phyloP scores from a whole-genome alignment of 2,888 invertebrate genomes.

The Bibio marci region DNA sequence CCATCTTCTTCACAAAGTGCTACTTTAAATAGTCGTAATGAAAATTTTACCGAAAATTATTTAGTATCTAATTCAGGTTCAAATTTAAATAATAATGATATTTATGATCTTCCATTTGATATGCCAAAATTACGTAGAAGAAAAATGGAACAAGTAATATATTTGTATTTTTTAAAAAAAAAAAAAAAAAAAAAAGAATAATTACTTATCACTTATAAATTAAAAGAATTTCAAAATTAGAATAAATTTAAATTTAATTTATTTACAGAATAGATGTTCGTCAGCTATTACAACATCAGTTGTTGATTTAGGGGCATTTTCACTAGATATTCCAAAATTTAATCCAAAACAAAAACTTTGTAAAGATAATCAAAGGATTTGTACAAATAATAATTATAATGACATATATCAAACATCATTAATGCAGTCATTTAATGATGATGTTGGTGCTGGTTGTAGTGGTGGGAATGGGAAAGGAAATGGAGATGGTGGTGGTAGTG shows the following conservation, averaged over 20 bases:
- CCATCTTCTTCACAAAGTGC: neutral
- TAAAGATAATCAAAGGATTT: too few relatives aligned
- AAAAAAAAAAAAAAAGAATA: neutral
- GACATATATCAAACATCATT: too few relatives aligned
- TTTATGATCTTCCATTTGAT: slow-evolving; percentile 72
- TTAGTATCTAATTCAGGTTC: neutral
- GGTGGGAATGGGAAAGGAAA: too few relatives aligned
- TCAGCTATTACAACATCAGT: slow-evolving; percentile 19
- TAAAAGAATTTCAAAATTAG: too few relatives aligned
- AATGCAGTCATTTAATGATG: too few relatives aligned
- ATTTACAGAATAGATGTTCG: slow-evolving; percentile 20
- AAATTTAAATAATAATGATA: slow-evolving; percentile 29
- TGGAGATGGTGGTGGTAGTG: too few relatives aligned
- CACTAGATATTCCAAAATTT: slow-evolving; percentile 20
- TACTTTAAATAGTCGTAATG: neutral
- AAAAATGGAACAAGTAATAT: slow-evolving; percentile 31
- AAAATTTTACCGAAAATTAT: neutral
- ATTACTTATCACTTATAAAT: too few relatives aligned
- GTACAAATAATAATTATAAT: too few relatives aligned
- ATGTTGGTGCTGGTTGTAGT: too few relatives aligned
- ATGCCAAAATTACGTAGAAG: slow-evolving; percentile 77
- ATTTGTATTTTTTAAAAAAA: neutral
- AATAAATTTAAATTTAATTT: too few relatives aligned
- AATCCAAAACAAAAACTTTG: too few relatives aligned
- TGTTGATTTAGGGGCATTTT: slow-evolving; percentile 16